Percentiles rank a stretch among this genome's conserved stretches.
phyloP scores from a whole-genome alignment of 1,140 invertebrate genomes.

The Hypothenemus hampei region DNA sequence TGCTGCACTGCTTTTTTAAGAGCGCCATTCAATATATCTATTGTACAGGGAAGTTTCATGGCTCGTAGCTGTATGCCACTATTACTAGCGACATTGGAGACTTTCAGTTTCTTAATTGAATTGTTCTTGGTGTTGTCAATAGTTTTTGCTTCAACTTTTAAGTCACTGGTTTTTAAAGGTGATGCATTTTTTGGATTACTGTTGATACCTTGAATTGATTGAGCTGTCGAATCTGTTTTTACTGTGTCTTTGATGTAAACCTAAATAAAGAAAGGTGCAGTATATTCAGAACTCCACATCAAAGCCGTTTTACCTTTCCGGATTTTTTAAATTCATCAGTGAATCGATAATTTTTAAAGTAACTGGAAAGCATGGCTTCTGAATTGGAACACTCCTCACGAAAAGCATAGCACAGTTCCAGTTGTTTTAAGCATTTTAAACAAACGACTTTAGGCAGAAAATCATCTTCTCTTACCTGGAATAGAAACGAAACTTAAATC shows the following conservation, averaged over 20 bases:
- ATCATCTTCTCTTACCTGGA: constrained; percentile 61
- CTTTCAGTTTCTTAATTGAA: too few relatives aligned
- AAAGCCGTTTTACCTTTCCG: constrained; percentile 59
- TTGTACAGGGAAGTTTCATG: constrained; percentile 25
- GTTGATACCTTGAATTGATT: not conserved
- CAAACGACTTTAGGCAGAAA: constrained; percentile 68
- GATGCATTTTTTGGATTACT: not conserved
- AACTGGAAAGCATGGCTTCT: constrained; percentile 62
- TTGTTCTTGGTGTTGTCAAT: too few relatives aligned
- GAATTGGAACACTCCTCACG: constrained; percentile 61
- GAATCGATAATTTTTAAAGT: constrained; percentile 56
- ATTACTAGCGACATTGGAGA: too few relatives aligned
- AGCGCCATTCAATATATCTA: constrained; percentile 24
- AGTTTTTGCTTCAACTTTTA: too few relatives aligned
- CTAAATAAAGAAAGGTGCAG: too few relatives aligned
- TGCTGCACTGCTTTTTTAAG: constrained; percentile 24
- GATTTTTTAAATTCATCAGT: constrained; percentile 59
- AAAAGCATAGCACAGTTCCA: constrained; percentile 59
- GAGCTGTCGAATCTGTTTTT: constrained; percentile 2
- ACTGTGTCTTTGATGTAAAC: constrained; percentile 52
- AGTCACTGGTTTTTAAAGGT: too few relatives aligned
- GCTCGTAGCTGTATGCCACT: not conserved
- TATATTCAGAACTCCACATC: too few relatives aligned
- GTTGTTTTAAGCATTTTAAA: constrained; percentile 56
- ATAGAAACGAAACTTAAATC: constrained; percentile 7